Base-by-base conservation (phyloP, 2,888 invertebrate genomes). In the Xanthorhoe designata region DNA sequence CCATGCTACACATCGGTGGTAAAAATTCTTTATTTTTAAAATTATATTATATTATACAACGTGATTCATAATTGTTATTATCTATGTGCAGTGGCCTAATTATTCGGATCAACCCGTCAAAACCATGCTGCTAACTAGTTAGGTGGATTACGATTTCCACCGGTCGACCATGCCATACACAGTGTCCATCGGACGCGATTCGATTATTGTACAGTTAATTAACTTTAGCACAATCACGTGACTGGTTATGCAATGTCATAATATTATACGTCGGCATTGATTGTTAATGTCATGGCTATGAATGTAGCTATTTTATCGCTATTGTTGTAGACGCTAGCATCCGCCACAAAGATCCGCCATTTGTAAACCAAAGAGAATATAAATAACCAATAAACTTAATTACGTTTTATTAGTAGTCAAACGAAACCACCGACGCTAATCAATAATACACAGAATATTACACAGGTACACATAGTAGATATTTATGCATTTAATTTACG, bases 131-230 rank as follows among this genome's bases (percentile, higher is more conserved):
- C 50, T 42, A 42, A 42, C 38, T 29, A 56, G 29, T 56, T 45
- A 18, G 10, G 42, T 38, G 17, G 45, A 42, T 52, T 45, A 17
- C 60, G 17, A 24, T 45, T n/a, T 0, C 29, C 10, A 52, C 1
- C 29, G 15, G 45, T 10, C n/a, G 24, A 15, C 29, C 17, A 17
- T 0, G 7, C 52, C 45, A 45, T 60, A 29, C 32, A 53, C 24
- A 51, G 59, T 59, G 38, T 51, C 51, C 29, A 49, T 8, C 19
- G 29, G 19, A 59, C 24, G 19, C 38, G 7, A 59, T 51, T 59
- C 70, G 73, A 75, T 77, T 76, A 79, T 77, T 76, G 68, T 72
- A 70, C 73, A 58, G 75, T 75, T 78, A 79, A 80, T 80, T 78
- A 80, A 75, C 75, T 78, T 71, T 72, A 64, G 74, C 63, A 74